Evolutionary conservation across 1,140 invertebrate genomes (phyloP).

Genomic region (Drosophila novamexicana): DNA sequence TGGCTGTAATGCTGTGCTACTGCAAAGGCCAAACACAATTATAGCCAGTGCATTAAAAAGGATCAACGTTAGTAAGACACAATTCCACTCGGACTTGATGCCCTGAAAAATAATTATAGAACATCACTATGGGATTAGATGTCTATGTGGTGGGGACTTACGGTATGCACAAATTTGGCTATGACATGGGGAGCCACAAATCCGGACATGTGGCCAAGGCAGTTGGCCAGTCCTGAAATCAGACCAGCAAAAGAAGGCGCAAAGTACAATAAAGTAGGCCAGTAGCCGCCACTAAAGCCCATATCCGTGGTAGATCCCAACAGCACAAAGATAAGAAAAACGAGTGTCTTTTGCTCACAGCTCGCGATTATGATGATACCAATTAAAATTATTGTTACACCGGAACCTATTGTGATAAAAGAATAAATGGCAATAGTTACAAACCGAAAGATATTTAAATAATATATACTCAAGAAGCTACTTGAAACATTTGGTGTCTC

Average conservation of each 20-base stretch:
- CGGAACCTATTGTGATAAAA: constrained; percentile 35
- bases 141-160: constrained; percentile 30
- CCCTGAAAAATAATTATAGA: constrained; percentile 45
- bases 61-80: constrained; percentile 52
- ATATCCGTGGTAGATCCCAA: constrained; percentile 64
- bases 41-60: constrained; percentile 49
- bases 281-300: constrained; percentile 69
- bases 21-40: constrained; percentile 59
- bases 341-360: constrained; percentile 45
- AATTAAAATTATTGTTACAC: constrained; percentile 42
- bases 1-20: constrained; percentile 57
- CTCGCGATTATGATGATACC: constrained; percentile 46
- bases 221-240: constrained; percentile 68
- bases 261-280: constrained; percentile 73
- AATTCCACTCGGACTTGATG: constrained; percentile 70
- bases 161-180: constrained; percentile 54
- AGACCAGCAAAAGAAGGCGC: constrained; percentile 75
- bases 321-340: constrained; percentile 56
- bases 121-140: neutral
- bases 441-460: too few relatives aligned
- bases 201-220: constrained; percentile 62
- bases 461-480: too few relatives aligned
- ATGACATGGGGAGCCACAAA: constrained; percentile 65
- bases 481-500: neutral
- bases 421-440: too few relatives aligned